phyloP scores from a whole-genome alignment of 2,888 invertebrate species.

The Brachypalpus laphriformis region DNA sequence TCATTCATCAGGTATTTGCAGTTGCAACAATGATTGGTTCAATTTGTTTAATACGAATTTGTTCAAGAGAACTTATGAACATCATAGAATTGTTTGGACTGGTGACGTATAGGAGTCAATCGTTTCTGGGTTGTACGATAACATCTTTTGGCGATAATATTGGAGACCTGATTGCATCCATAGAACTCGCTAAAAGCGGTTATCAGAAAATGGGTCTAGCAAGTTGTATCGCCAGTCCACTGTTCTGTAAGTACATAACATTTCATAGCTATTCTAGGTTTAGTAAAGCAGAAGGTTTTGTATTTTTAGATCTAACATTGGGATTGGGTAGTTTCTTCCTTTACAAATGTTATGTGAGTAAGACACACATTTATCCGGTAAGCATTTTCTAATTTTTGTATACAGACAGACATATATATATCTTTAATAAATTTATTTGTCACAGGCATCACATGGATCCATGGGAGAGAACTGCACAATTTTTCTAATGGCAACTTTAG shows the following conservation, averaged over 20 bases:
- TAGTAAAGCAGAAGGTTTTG: no score
- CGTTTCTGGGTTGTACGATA: slow-evolving; percentile 86
- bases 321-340: slow-evolving; percentile 73
- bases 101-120: slow-evolving; percentile 84
- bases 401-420: no score
- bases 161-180: slow-evolving; percentile 84
- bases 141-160: slow-evolving; percentile 87
- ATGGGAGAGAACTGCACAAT: slow-evolving; percentile 76
- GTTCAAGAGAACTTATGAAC: slow-evolving; percentile 86
- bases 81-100: slow-evolving; percentile 85
- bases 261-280: no score
- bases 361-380: slow-evolving; percentile 10
- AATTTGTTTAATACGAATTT: slow-evolving; percentile 85
- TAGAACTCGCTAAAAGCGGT: slow-evolving; percentile 85
- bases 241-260: slow-evolving; percentile 85
- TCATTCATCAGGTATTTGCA: slow-evolving; percentile 74
- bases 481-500: slow-evolving; percentile 75
- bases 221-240: slow-evolving; percentile 88
- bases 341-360: slow-evolving; percentile 35
- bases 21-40: slow-evolving; percentile 75
- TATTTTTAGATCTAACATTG: slow-evolving; percentile 69
- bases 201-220: slow-evolving; percentile 87
- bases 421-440: neutral
- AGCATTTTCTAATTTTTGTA: neutral
- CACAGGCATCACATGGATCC: slow-evolving; percentile 74